Evolutionary conservation across 1,140 invertebrate genomes (phyloP).

Genomic region (Bombus waltoni): DNA sequence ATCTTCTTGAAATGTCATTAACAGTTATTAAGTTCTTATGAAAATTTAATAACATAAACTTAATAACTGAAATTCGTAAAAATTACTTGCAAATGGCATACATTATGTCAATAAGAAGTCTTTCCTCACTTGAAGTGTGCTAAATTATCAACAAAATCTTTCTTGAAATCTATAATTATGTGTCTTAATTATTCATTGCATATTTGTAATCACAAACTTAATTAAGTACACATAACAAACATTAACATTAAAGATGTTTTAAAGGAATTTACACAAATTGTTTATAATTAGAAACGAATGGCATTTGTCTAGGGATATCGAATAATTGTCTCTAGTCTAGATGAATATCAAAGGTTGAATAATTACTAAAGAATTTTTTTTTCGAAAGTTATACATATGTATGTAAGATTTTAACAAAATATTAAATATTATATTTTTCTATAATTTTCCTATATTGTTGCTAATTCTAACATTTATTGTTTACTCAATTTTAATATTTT

Average conservation of each 20-base stretch:
- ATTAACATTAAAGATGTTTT: conserved; percentile 26
- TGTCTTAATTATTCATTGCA: background rate
- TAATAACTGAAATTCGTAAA: conserved; percentile 11
- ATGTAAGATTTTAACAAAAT: background rate
- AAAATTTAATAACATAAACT: conserved; percentile 22
- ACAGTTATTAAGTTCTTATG: background rate
- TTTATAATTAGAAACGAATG: conserved; percentile 38
- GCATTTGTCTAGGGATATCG: conserved; percentile 37
- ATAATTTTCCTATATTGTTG: background rate
- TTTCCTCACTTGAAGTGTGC: background rate
- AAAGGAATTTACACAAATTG: conserved; percentile 14
- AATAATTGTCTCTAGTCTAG: conserved; percentile 26
- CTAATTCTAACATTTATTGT: background rate
- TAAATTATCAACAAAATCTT: conserved; percentile 27
- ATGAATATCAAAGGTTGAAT: background rate
- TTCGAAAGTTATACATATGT: background rate
- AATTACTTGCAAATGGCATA: conserved; percentile 27
- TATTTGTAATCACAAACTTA: background rate
- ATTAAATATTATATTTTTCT: background rate
- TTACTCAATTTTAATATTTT: background rate
- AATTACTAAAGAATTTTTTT: background rate
- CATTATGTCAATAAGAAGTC: conserved; percentile 29
- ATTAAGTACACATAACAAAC: conserved; percentile 8
- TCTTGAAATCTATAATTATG: background rate
- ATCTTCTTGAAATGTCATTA: background rate